Base-by-base conservation (phyloP, 37 sponge, comb jelly and placozoan species). In the Oopsacas minuta region DNA sequence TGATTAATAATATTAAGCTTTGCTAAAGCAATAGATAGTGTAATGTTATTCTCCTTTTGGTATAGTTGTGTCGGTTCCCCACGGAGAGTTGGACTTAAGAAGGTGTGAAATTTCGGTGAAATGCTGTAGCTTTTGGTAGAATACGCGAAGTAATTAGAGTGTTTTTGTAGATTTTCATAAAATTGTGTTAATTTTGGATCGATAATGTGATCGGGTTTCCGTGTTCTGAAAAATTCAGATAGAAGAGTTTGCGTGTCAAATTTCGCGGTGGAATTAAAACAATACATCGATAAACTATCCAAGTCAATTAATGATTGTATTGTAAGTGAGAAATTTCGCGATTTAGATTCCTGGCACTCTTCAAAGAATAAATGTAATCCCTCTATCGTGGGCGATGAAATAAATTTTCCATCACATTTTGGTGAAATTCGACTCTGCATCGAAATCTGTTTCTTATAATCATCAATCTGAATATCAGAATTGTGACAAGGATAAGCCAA, bases 281-380 rank as follows among this genome's bases (percentile, higher is more conserved):
- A 61, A 61, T 61, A 61, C 20, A 3, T 10, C 22, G 30, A 3
- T 34, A 61, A 61, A 12, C 30, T 25, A 25, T 61, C 22, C 30
- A 61, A 61, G 30, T 61, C 75, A 61, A 61, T 61, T 20, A 61
- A 34, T 25, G 75, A 61, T 61, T 34, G 20, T 5, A 61, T 61
- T 25, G 20, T 61, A n/a, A 61, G 75, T n/a, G 75, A 25, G 75
- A 61, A 61, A 61, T 61, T 61, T 61, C 75, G 75, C 75, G 30
- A 61, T 20, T 12, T 12, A 20, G 75, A n/a, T 61, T 7, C 75
- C 5, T 25, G 5, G 28, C 8, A 15, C 8, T 42, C 8, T 42
- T 61, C 75, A 25, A n/a, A 61, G 75, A 61, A 61, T 25, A 61
- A 34, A n/a, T 61, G 22, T 34, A 61, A 34, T 61, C 28, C 28